phyloP scores from a whole-genome alignment of 2,888 invertebrate species.

The Tigriopus californicus region DNA sequence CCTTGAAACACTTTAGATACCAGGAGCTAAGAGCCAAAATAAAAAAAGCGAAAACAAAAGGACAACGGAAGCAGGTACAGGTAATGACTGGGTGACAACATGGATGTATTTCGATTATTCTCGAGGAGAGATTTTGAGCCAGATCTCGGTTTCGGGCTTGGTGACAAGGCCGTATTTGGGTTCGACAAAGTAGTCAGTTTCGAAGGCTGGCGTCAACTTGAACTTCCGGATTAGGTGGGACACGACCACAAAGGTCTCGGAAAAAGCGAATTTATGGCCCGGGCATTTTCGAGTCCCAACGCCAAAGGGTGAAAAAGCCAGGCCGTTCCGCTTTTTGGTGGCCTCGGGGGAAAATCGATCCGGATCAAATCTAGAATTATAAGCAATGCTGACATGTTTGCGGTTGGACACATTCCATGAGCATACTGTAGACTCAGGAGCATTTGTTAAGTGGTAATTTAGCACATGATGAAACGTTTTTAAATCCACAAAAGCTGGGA shows the following conservation, averaged over 20 bases:
- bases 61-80: too few relatives aligned
- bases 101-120: too few relatives aligned
- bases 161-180: slow-evolving; percentile 26
- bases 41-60: too few relatives aligned
- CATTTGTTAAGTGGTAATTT: too few relatives aligned
- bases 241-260: slow-evolving; percentile 23
- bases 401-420: too few relatives aligned
- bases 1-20: too few relatives aligned
- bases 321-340: slow-evolving; percentile 20
- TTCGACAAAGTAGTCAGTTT: slow-evolving; percentile 25
- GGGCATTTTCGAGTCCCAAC: slow-evolving; percentile 26
- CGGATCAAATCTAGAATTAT: slow-evolving; percentile 17
- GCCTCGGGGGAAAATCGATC: slow-evolving; percentile 17
- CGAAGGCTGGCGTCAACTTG: slow-evolving; percentile 22
- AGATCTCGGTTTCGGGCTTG: slow-evolving; percentile 27
- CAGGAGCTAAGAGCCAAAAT: too few relatives aligned
- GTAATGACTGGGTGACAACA: too few relatives aligned
- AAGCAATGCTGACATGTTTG: too few relatives aligned
- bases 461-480: too few relatives aligned
- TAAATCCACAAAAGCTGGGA: too few relatives aligned
- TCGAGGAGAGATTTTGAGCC: slow-evolving; percentile 23
- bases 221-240: slow-evolving; percentile 24
- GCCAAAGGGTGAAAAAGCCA: slow-evolving; percentile 27
- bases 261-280: slow-evolving; percentile 23
- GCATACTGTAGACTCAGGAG: too few relatives aligned